Percentiles rank a stretch among this genome's conserved stretches.
These are phyloP conservation scores for Odontamblyopus lacepedii DNA, from an alignment of 2,797 vertebrate genomes.

Conservation along the genomic window DNA sequence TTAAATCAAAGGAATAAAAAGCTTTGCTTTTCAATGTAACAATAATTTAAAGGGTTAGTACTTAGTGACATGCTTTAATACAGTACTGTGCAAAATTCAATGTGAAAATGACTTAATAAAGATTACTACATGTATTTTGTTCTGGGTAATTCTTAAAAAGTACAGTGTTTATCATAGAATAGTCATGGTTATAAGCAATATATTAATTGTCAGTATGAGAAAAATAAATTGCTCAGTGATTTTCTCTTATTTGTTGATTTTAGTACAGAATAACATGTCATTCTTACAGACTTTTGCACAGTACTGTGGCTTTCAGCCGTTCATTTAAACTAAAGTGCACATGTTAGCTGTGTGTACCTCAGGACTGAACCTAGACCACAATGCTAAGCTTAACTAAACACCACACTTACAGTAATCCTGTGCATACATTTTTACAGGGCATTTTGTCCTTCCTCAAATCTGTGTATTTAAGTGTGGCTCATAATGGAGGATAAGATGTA, in stretches of 20 bases:
- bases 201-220: too few species aligned
- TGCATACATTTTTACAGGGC: constrained; percentile 48
- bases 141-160: neutral
- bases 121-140: neutral
- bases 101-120: constrained; percentile 6
- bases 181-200: too few species aligned
- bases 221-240: too few species aligned
- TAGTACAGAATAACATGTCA: neutral
- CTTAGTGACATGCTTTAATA: constrained; percentile 75
- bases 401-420: constrained; percentile 27
- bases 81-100: constrained; percentile 11
- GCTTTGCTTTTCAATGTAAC: constrained; percentile 54
- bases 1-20: constrained; percentile 56
- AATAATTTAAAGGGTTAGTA: constrained; percentile 70
- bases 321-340: constrained; percentile 67
- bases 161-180: too few species aligned
- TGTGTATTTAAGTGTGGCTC: constrained; percentile 69
- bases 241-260: neutral
- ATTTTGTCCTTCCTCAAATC: constrained; percentile 73
- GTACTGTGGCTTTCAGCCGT: constrained; percentile 61
- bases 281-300: constrained; percentile 27
- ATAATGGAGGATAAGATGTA: constrained; percentile 61
- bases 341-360: constrained; percentile 82
- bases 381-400: constrained; percentile 72
- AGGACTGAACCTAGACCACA: constrained; percentile 79